Base-by-base conservation (phyloP, 2,888 invertebrate genomes). In the Erebia epiphron region DNA sequence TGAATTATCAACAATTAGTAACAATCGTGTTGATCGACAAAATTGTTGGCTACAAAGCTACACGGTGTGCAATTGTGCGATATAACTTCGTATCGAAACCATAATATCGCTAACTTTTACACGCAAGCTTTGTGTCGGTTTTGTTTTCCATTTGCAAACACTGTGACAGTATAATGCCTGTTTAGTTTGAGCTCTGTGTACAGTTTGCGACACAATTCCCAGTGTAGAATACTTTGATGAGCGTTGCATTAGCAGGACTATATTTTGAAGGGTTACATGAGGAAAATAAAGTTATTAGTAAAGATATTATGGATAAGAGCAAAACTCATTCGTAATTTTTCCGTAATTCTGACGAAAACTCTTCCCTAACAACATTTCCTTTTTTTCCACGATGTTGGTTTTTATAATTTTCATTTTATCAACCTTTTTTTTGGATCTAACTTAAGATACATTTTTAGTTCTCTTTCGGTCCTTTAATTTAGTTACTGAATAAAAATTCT, bases 11-110 rank as follows among this genome's bases (percentile, higher is more conserved):
- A 69, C 69, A 67, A 72, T 67, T 69, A 67, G 9, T 8, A 46
- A 58, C 18, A 72, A 72, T 72, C 66, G 65, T 69, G 64, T 69
- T 11, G 57, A 72, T 72, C 72, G 69, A 67, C 58, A 54, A 69
- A 69, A 72, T 72, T 58, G 66, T 41, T 54, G 61, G 62, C 66
- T 68, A 68, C 46, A 65, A 65, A 49, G 60, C 57, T 41, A 43
- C 41, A 26, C 26, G 18, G 65, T 49, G 52, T 68, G 65, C 57
- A 62, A 67, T 67, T 58, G 62, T 52, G 57, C 21, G 46, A 21
- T 49, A 62, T 49, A 62, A 62, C 50, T 63, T 54, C 52, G 54
- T 68, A 62, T 70, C 68, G 56, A 43, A 46, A 49, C 13, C 18
- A 62, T 62, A 49, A 49, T 13, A 61, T 41, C 52, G 62, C 46